These are phyloP conservation scores for Manduca sexta DNA, from an alignment of 1,140 invertebrate genomes.

Conservation along the genomic window DNA sequence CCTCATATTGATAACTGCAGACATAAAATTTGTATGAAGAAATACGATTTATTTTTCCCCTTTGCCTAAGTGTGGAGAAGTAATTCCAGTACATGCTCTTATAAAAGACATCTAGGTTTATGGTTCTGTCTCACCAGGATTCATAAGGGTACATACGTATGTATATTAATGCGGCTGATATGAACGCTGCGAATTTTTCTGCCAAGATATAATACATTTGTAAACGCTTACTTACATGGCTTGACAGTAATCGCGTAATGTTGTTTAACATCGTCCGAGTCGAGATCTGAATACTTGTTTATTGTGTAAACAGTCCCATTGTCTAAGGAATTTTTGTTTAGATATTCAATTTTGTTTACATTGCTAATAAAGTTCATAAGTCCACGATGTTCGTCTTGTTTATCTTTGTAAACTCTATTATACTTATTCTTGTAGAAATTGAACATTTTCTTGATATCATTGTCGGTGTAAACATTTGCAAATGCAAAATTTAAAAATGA, in stretches of 20 bases:
- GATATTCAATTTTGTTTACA: conserved; percentile 28
- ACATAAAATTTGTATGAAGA: not conserved
- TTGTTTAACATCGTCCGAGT: conserved; percentile 28
- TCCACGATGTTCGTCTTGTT: conserved; percentile 22
- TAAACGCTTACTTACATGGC: conserved; percentile 30
- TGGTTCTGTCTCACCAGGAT: no score
- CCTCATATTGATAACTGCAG: conserved; percentile 20
- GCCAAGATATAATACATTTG: no score
- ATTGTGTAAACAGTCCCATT: conserved; percentile 30
- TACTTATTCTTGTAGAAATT: conserved; percentile 39
- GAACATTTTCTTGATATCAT: conserved; percentile 23
- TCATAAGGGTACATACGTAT: no score
- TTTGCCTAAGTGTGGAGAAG: no score
- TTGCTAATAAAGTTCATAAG: conserved; percentile 37
- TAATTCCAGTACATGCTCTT: no score
- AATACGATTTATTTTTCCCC: no score
- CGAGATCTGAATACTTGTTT: conserved; percentile 42
- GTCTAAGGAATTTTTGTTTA: conserved; percentile 28
- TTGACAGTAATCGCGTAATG: conserved; percentile 27
- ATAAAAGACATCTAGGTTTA: no score
- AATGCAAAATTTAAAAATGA: conserved; percentile 4
- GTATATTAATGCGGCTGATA: no score
- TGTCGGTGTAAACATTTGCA: conserved; percentile 16
- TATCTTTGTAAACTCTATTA: conserved; percentile 32
- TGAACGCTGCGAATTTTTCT: no score